Conservation (phyloP, 2,797 vertebrate genomes). For the Chelonia mydas region DNA sequence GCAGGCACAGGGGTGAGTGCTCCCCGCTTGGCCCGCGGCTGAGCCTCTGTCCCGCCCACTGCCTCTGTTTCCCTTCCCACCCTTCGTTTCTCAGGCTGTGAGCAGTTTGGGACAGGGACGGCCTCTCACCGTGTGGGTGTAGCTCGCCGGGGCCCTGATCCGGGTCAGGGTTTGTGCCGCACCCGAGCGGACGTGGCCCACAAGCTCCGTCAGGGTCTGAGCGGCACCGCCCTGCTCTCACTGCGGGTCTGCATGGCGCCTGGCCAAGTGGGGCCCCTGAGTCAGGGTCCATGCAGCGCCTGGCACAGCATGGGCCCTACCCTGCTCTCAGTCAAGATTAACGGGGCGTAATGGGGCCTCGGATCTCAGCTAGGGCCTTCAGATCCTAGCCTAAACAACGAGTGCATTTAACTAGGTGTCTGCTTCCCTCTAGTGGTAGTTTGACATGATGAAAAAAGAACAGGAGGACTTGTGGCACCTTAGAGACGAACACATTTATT, state of each 20-base stretch:
- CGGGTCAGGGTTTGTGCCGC: not conserved
- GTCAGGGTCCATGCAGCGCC: not conserved
- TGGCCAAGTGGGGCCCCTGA: not conserved
- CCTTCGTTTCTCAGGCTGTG: fast-evolving
- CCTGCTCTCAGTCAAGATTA: not conserved
- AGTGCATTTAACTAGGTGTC: not conserved
- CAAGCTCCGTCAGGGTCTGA: not conserved
- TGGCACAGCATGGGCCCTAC: not conserved
- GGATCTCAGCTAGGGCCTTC: not conserved
- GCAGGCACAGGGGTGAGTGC: not conserved
- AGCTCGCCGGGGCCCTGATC: not conserved
- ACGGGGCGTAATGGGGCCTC: fast-evolving
- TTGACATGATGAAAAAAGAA: not conserved
- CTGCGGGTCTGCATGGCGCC: too few relatives aligned
- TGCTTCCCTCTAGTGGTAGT: not conserved
- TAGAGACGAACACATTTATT: too few relatives aligned
- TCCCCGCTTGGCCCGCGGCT: not conserved
- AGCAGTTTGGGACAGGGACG: not conserved
- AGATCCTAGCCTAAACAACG: not conserved
- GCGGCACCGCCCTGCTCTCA: not conserved
- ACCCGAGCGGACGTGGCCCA: not conserved
- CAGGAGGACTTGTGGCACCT: not conserved
- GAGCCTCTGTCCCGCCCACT: not conserved
- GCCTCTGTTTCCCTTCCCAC: not conserved
- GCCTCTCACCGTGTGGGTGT: too few relatives aligned